Percentiles rank a stretch among this genome's conserved stretches.
Evolutionary conservation across 2,888 invertebrate species (phyloP).

Genomic region (Pammene fasciana): DNA sequence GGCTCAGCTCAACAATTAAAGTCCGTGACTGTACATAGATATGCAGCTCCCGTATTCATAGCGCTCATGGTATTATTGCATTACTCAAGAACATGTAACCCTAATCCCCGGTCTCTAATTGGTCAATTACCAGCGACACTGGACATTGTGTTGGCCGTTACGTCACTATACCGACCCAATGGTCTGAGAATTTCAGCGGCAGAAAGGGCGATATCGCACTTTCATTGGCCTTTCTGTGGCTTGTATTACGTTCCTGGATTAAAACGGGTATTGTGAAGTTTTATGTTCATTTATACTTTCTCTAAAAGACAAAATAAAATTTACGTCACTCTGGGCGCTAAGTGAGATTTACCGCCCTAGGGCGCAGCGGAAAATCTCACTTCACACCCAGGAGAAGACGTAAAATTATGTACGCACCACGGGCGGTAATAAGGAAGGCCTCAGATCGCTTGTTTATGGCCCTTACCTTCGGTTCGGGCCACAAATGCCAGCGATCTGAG

Average conservation of each 20-base stretch:
- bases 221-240: conserved; percentile 17
- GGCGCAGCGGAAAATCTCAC: too few species aligned
- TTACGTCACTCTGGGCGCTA: too few species aligned
- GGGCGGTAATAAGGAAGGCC: too few species aligned
- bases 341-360: too few species aligned
- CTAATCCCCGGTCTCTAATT: conserved; percentile 27
- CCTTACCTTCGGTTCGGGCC: too few species aligned
- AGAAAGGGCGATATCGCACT: conserved; percentile 18
- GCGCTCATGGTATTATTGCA: neutral
- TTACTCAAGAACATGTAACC: conserved; percentile 1
- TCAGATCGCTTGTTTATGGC: too few species aligned
- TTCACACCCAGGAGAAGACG: too few species aligned
- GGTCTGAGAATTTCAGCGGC: neutral
- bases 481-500: too few species aligned
- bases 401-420: too few species aligned
- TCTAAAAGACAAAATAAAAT: neutral
- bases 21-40: neutral
- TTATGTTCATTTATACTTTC: conserved; percentile 6
- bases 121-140: conserved; percentile 30
- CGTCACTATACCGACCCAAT: conserved; percentile 24
- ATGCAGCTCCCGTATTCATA: neutral
- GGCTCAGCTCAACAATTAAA: too few species aligned
- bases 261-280: neutral
- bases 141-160: conserved; percentile 25
- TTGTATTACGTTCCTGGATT: neutral